Evolutionary conservation across 1,140 invertebrate genomes (phyloP).

Genomic region (Drusus annulatus): DNA sequence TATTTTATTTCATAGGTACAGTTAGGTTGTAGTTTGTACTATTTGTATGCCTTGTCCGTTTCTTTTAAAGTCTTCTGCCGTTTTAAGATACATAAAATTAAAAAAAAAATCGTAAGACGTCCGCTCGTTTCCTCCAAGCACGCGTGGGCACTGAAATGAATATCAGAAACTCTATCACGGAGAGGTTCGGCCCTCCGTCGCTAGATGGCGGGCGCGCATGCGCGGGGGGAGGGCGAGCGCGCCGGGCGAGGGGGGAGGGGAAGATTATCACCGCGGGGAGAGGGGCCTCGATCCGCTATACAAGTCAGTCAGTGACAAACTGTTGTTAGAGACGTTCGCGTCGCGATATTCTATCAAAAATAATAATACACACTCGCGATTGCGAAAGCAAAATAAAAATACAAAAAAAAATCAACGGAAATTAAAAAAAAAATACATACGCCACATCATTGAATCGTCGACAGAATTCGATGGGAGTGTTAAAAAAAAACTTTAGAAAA

Average conservation of each 20-base stretch:
- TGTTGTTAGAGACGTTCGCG: conserved; percentile 65
- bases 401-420: conserved; percentile 25
- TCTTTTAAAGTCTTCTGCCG: neutral
- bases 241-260: conserved; percentile 26
- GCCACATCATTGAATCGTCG: neutral
- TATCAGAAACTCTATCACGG: neutral
- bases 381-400: conserved; percentile 35
- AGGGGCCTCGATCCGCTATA: conserved; percentile 47
- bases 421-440: neutral
- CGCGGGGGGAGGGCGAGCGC: conserved; percentile 45
- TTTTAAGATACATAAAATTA: neutral
- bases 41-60: neutral
- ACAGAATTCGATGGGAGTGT: neutral
- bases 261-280: conserved; percentile 30
- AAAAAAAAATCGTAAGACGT: neutral
- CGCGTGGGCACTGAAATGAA: conserved; percentile 8
- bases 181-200: conserved; percentile 59
- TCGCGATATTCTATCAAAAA: conserved; percentile 60
- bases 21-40: no score
- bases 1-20: no score
- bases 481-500: conserved; percentile 7
- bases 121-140: conserved; percentile 6
- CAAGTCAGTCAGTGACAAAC: conserved; percentile 61
- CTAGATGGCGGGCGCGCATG: conserved; percentile 55
- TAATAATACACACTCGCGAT: conserved; percentile 22